Base-by-base conservation (phyloP, 2,888 invertebrate species). In the Agrochola macilenta region DNA sequence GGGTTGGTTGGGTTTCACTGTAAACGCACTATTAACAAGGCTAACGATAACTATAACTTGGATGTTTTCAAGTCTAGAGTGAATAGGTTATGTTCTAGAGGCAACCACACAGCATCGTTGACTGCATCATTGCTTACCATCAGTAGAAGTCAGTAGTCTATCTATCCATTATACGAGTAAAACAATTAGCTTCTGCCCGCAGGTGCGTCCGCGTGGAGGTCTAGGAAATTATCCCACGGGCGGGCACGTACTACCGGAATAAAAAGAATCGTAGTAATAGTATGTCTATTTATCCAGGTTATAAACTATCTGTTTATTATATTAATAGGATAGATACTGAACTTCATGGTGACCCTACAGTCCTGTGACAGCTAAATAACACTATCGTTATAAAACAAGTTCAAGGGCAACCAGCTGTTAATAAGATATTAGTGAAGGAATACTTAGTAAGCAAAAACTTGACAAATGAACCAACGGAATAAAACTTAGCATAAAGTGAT, bases 301-400 rank as follows among this genome's bases (percentile, higher is more conserved):
- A 49, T 17, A 49, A 17, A 49, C 49, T 17, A 49, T 5, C 17
- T 5, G 23, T n/a, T n/a, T n/a, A n/a, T n/a, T n/a, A n/a, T n/a
- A n/a, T n/a, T n/a, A n/a, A n/a, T n/a, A n/a, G n/a, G n/a, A n/a
- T n/a, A n/a, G n/a, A n/a, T n/a, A n/a, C n/a, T n/a, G n/a, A n/a
- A n/a, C n/a, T n/a, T 78, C 46, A 77, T 87, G 88, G 88, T 60
- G 61, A 79, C 75, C 73, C 86, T 87, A 88, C 75, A 20, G 43
- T 60, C 71, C 66, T 75, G 87, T 89, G 90, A 90, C 89, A 89
- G 80, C 71, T 60, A 85, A 85, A 75, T 76, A 76, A 87, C 81
- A 84, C 79, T 88, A 88, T 82, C 77, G 83, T 76, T 84, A 78
- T 82, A 82, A 89, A 91, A 90, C 88, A 91, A 90, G 90, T 90